These are phyloP conservation scores for Intellagama lesueurii DNA, from an alignment of 2,797 vertebrate genomes.

Conservation along the genomic window DNA sequence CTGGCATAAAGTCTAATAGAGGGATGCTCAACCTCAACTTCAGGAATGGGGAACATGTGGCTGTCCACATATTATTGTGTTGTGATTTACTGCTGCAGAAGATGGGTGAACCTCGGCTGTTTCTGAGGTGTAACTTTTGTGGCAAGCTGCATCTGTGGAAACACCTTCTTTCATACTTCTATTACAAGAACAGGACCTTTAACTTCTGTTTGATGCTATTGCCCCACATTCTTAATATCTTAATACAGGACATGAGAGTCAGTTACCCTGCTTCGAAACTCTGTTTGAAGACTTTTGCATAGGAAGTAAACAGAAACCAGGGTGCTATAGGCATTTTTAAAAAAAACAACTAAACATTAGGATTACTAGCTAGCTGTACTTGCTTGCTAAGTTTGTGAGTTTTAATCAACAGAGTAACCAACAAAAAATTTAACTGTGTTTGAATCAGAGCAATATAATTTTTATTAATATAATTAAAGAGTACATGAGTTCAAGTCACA, in stretches of 20 bases:
- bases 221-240: not conserved
- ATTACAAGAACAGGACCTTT: not conserved
- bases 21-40: too few relatives aligned
- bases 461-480: conserved; percentile 3
- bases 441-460: not conserved
- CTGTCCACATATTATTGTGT: too few relatives aligned
- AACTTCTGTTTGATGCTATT: not conserved
- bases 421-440: not conserved
- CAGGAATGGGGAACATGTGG: too few relatives aligned
- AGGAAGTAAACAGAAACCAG: not conserved
- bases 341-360: not conserved
- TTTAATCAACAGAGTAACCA: not conserved
- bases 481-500: not conserved
- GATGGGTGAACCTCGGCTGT: not conserved
- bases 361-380: not conserved
- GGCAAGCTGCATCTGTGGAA: too few relatives aligned
- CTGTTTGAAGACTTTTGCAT: not conserved
- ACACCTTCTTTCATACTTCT: not conserved
- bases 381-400: not conserved
- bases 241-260: not conserved
- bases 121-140: not conserved
- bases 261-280: not conserved
- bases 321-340: not conserved
- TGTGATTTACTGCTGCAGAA: not conserved
- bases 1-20: too few relatives aligned